Percentiles rank a stretch among this genome's conserved stretches.
Evolutionary conservation across 2,797 vertebrate genomes (phyloP).

Genomic region (Vipera ursinii): DNA sequence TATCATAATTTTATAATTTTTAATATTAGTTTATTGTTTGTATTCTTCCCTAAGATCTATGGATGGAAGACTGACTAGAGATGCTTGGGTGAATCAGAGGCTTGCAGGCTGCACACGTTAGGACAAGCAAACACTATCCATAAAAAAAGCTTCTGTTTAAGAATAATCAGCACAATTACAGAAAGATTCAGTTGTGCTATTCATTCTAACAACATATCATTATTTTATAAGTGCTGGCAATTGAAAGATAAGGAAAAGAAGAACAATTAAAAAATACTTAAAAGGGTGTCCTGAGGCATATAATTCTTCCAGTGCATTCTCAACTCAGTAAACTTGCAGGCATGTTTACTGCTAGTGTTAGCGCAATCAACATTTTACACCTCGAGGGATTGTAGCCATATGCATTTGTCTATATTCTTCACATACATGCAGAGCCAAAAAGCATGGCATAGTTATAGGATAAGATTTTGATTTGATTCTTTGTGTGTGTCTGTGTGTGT

Average conservation of each 20-base stretch:
- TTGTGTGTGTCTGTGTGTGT: constrained; percentile 53
- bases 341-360: constrained; percentile 49
- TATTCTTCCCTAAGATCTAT: not conserved
- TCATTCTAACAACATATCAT: constrained; percentile 27
- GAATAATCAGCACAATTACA: not conserved
- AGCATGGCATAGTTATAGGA: constrained; percentile 18
- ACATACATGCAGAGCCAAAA: constrained; percentile 44
- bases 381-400: constrained; percentile 42
- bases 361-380: constrained; percentile 61
- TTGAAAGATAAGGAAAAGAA: constrained; percentile 9
- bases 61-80: not conserved
- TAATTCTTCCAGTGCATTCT: constrained; percentile 40
- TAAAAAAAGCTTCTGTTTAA: constrained; percentile 17
- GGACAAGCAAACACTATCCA: not conserved
- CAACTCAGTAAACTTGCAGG: constrained; percentile 48
- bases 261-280: not conserved
- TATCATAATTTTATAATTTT: not conserved
- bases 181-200: constrained; percentile 5
- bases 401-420: constrained; percentile 19
- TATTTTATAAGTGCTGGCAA: constrained; percentile 26
- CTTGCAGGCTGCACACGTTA: not conserved
- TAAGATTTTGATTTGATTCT: not conserved
- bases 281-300: constrained; percentile 41
- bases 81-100: not conserved
- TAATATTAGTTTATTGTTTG: not conserved